A percentile compares a stretch with the other conserved stretches of the same genome.
Evolutionary conservation across 35 echinoderm and acorn worm genomes (phyloP).

Genomic region (Ophioderma brevispina): DNA sequence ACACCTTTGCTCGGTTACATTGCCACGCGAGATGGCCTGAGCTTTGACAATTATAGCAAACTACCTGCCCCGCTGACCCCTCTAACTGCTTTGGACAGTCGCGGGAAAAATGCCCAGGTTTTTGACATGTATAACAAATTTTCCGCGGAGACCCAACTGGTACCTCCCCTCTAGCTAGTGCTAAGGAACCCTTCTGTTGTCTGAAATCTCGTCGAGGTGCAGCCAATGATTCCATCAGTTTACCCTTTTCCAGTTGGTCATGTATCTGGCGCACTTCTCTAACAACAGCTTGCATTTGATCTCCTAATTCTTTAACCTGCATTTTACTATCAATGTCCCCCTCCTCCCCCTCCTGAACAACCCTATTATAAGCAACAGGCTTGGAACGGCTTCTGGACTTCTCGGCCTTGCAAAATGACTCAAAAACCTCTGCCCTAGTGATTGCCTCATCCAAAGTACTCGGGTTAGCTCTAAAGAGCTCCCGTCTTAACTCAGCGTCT

Average conservation of each 20-base stretch:
- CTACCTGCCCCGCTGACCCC: no score
- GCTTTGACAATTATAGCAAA: neutral
- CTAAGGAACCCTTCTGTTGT: no score
- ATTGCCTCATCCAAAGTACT: neutral
- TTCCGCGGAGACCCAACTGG: neutral
- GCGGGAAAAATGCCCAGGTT: neutral
- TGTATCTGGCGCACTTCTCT: no score
- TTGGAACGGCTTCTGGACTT: neutral
- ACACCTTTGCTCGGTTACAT: no score
- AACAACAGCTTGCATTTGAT: no score
- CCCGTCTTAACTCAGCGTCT: neutral
- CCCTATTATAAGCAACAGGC: neutral
- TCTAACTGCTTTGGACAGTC: neutral
- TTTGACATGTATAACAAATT: neutral
- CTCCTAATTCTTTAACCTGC: no score
- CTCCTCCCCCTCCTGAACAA: neutral
- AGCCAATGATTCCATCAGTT: no score
- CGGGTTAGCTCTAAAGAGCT: neutral
- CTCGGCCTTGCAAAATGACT: neutral
- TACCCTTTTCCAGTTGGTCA: no score
- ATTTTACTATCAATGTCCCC: neutral
- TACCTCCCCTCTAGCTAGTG: no score
- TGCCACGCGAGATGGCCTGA: neutral
- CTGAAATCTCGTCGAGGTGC: no score
- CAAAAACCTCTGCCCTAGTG: neutral